These are phyloP conservation scores for Acanthiza pusilla DNA, from an alignment of 2,797 vertebrate species.

Conservation along the genomic window DNA sequence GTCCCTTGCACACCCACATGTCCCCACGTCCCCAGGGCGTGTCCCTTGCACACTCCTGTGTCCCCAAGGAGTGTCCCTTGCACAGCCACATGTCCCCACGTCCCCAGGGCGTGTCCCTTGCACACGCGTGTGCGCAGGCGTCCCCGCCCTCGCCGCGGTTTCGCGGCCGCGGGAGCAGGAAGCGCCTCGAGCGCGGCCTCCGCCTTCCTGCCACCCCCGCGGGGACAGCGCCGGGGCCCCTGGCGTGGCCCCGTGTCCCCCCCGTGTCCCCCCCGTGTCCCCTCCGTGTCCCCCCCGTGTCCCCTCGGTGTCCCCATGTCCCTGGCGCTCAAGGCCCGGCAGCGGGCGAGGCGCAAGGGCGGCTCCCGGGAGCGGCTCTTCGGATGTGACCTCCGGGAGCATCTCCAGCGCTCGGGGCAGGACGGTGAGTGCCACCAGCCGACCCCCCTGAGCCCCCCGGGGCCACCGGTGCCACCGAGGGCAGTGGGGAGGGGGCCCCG, in stretches of 20 bases:
- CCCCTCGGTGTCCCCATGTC: too few relatives aligned
- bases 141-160: neutral
- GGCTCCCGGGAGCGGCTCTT: too few relatives aligned
- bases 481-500: too few relatives aligned
- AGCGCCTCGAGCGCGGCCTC: neutral
- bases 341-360: too few relatives aligned
- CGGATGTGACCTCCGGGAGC: too few relatives aligned
- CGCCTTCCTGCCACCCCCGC: neutral
- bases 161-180: neutral
- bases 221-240: neutral
- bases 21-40: neutral
- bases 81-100: neutral
- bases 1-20: too few relatives aligned
- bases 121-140: neutral
- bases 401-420: too few relatives aligned
- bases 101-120: neutral
- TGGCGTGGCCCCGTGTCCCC: neutral
- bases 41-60: neutral
- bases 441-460: too few relatives aligned
- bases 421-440: too few relatives aligned
- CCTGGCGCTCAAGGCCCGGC: too few relatives aligned
- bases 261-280: neutral
- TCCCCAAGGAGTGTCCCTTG: neutral
- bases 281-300: neutral
- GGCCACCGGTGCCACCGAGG: too few relatives aligned